A percentile compares a stretch with the other conserved stretches of the same genome.
Conservation (phyloP, 2,888 invertebrate genomes). For the Polia nebulosa region DNA sequence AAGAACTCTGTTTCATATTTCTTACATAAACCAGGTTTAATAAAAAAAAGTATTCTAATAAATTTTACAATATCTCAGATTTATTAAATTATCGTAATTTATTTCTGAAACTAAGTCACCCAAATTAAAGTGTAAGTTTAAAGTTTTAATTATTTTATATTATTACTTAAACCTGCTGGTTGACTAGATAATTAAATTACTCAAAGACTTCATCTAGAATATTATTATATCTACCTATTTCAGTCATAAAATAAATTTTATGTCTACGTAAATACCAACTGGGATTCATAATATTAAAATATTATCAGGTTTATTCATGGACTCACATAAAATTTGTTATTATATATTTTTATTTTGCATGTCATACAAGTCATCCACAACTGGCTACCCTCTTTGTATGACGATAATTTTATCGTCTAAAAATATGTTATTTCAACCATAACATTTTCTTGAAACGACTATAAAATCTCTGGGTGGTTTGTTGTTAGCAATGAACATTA, state of each 20-base stretch:
- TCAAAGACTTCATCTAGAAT: neutral
- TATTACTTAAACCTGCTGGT: constrained; percentile 2
- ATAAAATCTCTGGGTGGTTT: constrained; percentile 1
- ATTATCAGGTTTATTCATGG: constrained; percentile 1
- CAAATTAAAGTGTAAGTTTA: constrained; percentile 13
- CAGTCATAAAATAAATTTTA: neutral
- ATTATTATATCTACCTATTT: neutral
- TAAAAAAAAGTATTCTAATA: constrained; percentile 9
- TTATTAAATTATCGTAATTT: constrained; percentile 5
- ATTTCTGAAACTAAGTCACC: constrained; percentile 15
- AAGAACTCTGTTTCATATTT: neutral
- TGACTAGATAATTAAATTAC: constrained; percentile 18
- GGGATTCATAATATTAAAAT: neutral
- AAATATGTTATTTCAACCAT: neutral
- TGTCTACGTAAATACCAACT: no score
- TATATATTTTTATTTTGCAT: neutral
- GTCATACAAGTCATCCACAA: neutral
- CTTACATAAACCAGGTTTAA: neutral
- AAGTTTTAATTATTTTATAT: constrained; percentile 28
- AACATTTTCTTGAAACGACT: constrained; percentile 8
- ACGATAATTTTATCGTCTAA: constrained; percentile 1
- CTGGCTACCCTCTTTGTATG: neutral
- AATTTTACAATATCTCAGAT: neutral
- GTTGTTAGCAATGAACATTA: constrained; percentile 15
- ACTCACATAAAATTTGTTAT: neutral